Evolutionary conservation across 1,140 invertebrate species (phyloP).

Genomic region (Ericerus pela): DNA sequence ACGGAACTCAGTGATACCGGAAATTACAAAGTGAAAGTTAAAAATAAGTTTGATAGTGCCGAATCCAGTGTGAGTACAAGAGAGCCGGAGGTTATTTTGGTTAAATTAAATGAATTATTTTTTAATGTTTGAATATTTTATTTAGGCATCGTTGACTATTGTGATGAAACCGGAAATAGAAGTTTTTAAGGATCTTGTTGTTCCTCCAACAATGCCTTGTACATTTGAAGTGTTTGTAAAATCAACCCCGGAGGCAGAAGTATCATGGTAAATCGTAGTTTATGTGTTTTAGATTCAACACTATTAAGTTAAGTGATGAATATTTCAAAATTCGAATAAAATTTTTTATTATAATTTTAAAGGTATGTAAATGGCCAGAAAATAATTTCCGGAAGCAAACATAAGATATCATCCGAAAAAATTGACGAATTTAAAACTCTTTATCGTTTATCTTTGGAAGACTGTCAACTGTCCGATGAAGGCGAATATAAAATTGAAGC

Average conservation of each 20-base stretch:
- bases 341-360: no score
- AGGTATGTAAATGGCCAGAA: conserved; percentile 16
- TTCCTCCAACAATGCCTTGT: conserved; percentile 51
- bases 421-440: conserved; percentile 44
- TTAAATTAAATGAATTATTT: not conserved
- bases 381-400: conserved; percentile 6
- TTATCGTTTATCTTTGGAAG: conserved; percentile 51
- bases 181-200: conserved; percentile 50
- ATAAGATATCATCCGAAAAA: conserved; percentile 12
- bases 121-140: not conserved
- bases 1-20: conserved; percentile 60
- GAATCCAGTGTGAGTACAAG: conserved; percentile 40
- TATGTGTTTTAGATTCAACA: no score
- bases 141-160: conserved; percentile 51
- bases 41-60: conserved; percentile 59
- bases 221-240: conserved; percentile 53
- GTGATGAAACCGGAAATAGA: conserved; percentile 57
- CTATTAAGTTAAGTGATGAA: no score
- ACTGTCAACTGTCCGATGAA: conserved; percentile 51
- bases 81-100: no score
- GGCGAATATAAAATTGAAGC: conserved; percentile 64
- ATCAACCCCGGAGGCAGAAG: conserved; percentile 61
- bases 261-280: no score
- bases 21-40: conserved; percentile 57
- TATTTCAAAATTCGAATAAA: no score